These are phyloP conservation scores for Prorops nasuta DNA, from an alignment of 1,140 invertebrate species.

Conservation along the genomic window DNA sequence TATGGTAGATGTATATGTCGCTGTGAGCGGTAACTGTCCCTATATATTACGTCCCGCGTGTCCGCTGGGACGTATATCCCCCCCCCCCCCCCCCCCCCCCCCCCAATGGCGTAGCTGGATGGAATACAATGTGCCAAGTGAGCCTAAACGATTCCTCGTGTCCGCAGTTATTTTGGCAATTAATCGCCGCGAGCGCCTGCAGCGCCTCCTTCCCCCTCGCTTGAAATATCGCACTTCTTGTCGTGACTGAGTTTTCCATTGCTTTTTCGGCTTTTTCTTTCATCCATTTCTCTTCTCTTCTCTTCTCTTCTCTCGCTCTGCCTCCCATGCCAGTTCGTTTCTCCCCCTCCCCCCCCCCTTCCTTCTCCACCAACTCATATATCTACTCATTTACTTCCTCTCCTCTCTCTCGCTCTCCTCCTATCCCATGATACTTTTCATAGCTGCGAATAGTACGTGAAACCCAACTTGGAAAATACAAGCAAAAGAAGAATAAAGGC, in stretches of 20 bases:
- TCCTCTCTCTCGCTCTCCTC: background rate
- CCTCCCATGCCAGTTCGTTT: too few relatives aligned
- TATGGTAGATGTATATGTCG: too few relatives aligned
- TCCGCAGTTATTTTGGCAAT: conserved; percentile 47
- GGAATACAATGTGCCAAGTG: conserved; percentile 37
- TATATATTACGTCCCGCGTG: conserved; percentile 44
- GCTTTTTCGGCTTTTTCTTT: too few relatives aligned
- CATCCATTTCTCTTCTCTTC: background rate
- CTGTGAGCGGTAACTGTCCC: conserved; percentile 42
- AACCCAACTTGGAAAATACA: too few relatives aligned
- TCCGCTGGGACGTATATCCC: background rate
- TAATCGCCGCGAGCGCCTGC: conserved; percentile 35
- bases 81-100: too few relatives aligned
- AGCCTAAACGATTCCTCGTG: conserved; percentile 50
- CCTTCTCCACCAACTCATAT: too few relatives aligned
- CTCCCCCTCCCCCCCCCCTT: background rate
- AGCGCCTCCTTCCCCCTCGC: conserved; percentile 12
- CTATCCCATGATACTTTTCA: background rate
- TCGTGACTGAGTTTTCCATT: background rate
- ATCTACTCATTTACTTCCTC: background rate
- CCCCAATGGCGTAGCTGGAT: too few relatives aligned
- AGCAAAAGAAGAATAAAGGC: too few relatives aligned
- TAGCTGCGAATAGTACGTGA: too few relatives aligned
- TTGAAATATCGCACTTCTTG: conserved; percentile 12
- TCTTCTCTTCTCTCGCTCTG: background rate